Evolutionary conservation across 2,797 vertebrate species (phyloP).

Genomic region (Atherinosoma microstoma): DNA sequence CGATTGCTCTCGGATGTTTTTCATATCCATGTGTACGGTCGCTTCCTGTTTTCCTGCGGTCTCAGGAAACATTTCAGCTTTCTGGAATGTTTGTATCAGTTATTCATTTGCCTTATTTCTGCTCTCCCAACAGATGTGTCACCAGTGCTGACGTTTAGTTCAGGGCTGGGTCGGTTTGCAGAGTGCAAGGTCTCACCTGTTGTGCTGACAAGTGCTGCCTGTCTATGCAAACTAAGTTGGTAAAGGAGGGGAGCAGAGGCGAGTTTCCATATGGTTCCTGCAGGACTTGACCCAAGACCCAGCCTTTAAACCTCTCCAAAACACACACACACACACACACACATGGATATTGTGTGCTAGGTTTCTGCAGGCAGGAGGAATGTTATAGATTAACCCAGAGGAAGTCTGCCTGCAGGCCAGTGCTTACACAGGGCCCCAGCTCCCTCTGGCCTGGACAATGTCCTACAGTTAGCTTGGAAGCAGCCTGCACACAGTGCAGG

Average conservation of each 20-base stretch:
- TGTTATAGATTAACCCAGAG: conserved; percentile 73
- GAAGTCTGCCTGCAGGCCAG: conserved; percentile 66
- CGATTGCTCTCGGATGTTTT: conserved; percentile 45
- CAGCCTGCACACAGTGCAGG: conserved; percentile 55
- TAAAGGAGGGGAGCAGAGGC: conserved; percentile 53
- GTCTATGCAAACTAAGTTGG: conserved; percentile 54
- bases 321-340: neutral
- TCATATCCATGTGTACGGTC: conserved; percentile 30
- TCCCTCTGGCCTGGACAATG: conserved; percentile 72
- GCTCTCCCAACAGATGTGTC: conserved; percentile 48
- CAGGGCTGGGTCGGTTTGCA: conserved; percentile 61
- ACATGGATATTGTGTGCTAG: conserved; percentile 31
- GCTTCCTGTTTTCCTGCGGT: conserved; percentile 72
- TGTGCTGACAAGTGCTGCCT: conserved; percentile 77
- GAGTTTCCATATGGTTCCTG: conserved; percentile 81
- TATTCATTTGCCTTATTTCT: conserved; percentile 39
- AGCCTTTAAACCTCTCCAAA: conserved; percentile 28
- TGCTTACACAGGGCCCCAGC: conserved; percentile 58
- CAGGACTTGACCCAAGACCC: conserved; percentile 60
- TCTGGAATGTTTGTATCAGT: conserved; percentile 44
- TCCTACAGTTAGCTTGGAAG: conserved; percentile 65
- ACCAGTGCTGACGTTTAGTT: conserved; percentile 42
- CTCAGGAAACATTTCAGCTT: conserved; percentile 41
- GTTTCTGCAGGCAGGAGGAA: conserved; percentile 56
- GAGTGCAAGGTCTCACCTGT: conserved; percentile 71